Conservation (phyloP, 1,140 invertebrate species). For the Metopolophium dirhodum region DNA sequence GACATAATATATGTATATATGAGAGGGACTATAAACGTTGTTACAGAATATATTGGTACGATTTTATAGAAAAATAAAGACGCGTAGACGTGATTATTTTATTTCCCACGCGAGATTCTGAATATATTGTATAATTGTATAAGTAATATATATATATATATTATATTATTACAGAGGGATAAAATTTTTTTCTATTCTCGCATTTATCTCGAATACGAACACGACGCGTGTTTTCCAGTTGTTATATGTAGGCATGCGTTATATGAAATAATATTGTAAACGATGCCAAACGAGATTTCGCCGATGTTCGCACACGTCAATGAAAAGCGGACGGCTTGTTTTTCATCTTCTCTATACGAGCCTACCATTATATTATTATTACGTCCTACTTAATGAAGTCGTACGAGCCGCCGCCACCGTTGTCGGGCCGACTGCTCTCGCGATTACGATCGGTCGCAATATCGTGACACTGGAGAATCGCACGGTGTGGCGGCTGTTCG, state of each 20-base stretch:
- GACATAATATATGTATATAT: background rate
- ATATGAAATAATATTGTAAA: background rate
- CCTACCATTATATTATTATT: too few species aligned
- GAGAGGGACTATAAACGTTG: background rate
- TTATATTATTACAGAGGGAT: background rate
- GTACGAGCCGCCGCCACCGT: background rate
- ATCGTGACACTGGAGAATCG: constrained; percentile 30
- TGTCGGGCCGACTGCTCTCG: background rate
- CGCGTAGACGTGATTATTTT: background rate
- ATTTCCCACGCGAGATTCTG: constrained; percentile 25
- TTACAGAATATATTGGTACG: background rate
- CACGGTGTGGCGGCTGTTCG: background rate
- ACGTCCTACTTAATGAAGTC: background rate
- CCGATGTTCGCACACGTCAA: constrained; percentile 13
- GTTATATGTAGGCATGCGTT: background rate
- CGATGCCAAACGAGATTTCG: background rate
- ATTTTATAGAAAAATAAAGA: background rate
- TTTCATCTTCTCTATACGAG: background rate
- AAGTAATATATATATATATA: too few species aligned
- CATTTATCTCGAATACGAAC: background rate
- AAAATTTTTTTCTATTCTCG: background rate
- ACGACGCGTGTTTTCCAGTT: background rate
- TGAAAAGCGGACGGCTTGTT: background rate
- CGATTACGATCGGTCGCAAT: constrained; percentile 31
- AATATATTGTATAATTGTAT: background rate